A percentile compares a stretch with the other conserved stretches of the same genome.
Evolutionary conservation across 2,888 invertebrate genomes (phyloP).

Genomic region (Drosophila acutilabella): DNA sequence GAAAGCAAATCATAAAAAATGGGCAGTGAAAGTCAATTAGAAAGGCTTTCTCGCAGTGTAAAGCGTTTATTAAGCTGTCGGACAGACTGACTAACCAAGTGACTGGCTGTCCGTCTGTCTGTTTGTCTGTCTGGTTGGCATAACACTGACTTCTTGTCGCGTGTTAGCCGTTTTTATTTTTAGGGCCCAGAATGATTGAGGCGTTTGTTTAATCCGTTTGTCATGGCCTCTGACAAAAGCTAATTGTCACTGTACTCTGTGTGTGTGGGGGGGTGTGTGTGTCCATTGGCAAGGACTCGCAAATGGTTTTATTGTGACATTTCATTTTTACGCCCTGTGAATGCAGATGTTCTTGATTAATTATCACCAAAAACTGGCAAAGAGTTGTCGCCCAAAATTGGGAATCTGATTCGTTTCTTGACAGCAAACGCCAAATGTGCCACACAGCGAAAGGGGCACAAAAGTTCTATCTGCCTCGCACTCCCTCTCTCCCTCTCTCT

Average conservation of each 20-base stretch:
- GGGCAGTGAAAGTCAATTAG: conserved; percentile 14
- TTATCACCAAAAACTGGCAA: conserved; percentile 58
- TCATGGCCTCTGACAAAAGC: conserved; percentile 71
- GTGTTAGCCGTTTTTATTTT: conserved; percentile 24
- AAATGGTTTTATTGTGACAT: conserved; percentile 73
- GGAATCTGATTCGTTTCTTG: conserved; percentile 57
- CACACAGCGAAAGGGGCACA: not conserved
- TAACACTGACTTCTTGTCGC: conserved; percentile 60
- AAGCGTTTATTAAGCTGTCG: conserved; percentile 33
- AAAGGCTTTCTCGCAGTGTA: conserved; percentile 47
- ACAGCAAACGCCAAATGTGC: conserved; percentile 55
- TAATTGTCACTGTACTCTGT: conserved; percentile 64
- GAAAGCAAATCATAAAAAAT: not conserved
- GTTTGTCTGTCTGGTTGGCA: conserved; percentile 14
- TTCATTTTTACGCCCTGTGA: conserved; percentile 72
- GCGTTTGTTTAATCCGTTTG: conserved; percentile 75
- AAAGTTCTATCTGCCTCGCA: no score
- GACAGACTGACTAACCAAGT: not conserved
- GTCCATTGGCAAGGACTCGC: conserved; percentile 52
- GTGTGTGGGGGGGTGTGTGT: conserved; percentile 14
- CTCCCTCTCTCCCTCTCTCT: no score
- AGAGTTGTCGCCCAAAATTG: conserved; percentile 51
- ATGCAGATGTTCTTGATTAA: conserved; percentile 74
- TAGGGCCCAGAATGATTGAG: conserved; percentile 63
- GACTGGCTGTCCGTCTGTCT: conserved; percentile 1